Conservation (phyloP, 2,113 vertebrate genomes). For the Tragelaphus imberbis region DNA sequence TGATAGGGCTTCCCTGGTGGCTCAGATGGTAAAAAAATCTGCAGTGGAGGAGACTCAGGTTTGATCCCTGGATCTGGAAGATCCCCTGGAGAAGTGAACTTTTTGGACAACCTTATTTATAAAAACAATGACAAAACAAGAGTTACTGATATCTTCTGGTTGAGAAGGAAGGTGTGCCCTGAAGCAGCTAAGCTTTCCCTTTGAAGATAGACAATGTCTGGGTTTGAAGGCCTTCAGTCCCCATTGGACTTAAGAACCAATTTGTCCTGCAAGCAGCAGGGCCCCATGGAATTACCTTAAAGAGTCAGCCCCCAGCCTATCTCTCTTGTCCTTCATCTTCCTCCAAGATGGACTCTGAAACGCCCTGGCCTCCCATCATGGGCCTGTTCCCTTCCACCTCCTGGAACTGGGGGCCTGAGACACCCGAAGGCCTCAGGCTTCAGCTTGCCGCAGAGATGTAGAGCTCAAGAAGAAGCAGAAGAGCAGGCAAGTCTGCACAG, state of each 20-base stretch:
- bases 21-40: not conserved
- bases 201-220: not conserved
- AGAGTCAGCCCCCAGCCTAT: not conserved
- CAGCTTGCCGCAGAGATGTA: not conserved
- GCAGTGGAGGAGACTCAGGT: not conserved
- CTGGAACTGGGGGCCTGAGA: too few species aligned
- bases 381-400: not conserved
- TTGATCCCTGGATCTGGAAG: not conserved
- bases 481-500: not conserved
- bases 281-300: not conserved
- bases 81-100: not conserved
- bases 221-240: not conserved
- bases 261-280: not conserved
- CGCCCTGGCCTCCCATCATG: not conserved
- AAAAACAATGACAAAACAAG: not conserved
- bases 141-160: not conserved
- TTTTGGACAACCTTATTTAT: not conserved
- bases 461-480: not conserved
- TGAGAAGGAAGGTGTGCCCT: not conserved
- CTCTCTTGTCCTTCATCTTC: not conserved
- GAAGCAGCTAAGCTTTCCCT: not conserved
- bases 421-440: rapidly evolving
- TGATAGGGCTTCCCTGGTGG: not conserved
- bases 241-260: not conserved
- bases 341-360: not conserved